Conservation (phyloP, 2,888 invertebrate genomes). For the Laothoe populi region DNA sequence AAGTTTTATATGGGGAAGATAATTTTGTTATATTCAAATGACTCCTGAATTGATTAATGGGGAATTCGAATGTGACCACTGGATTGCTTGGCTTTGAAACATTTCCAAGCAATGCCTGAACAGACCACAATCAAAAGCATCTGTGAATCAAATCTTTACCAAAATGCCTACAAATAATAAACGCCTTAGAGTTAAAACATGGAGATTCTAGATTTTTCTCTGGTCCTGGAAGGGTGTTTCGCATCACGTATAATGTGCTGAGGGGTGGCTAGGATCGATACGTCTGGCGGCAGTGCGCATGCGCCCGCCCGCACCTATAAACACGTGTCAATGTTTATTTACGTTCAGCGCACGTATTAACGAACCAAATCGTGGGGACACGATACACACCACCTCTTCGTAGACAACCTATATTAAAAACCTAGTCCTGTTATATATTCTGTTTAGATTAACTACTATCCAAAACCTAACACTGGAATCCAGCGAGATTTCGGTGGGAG, state of each 20-base stretch:
- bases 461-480: too few relatives aligned
- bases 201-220: constrained; percentile 19
- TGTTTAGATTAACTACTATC: too few relatives aligned
- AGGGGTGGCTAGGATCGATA: constrained; percentile 58
- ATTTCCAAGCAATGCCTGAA: not conserved
- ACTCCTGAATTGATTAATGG: too few relatives aligned
- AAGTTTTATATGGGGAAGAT: too few relatives aligned
- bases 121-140: not conserved
- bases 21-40: too few relatives aligned
- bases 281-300: constrained; percentile 52
- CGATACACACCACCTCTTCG: constrained; percentile 11
- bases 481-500: too few relatives aligned
- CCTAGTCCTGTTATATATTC: not conserved
- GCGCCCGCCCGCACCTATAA: constrained; percentile 65
- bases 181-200: not conserved
- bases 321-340: constrained; percentile 84
- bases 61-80: too few relatives aligned
- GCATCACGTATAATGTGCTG: constrained; percentile 40
- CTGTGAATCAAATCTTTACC: not conserved
- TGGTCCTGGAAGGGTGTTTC: constrained; percentile 12
- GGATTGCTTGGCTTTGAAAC: too few relatives aligned
- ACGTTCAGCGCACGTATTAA: constrained; percentile 71
- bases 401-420: not conserved
- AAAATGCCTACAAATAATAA: not conserved
- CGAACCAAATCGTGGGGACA: constrained; percentile 37